These are phyloP conservation scores for Caretta caretta DNA, from an alignment of 2,113 vertebrate genomes.

Conservation along the genomic window DNA sequence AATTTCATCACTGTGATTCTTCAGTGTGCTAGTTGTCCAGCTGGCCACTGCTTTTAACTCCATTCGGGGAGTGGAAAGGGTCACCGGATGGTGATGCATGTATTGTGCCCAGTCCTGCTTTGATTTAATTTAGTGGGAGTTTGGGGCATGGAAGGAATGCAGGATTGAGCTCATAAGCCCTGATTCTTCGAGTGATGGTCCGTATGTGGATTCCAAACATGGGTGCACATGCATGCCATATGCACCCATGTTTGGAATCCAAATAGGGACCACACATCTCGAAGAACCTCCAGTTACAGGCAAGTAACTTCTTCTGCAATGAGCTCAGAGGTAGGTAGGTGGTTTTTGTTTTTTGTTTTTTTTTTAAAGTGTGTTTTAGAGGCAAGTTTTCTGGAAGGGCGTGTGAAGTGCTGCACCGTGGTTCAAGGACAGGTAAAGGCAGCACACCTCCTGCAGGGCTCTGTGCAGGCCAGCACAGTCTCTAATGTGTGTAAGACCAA, in stretches of 20 bases:
- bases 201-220: too few species aligned
- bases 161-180: background rate
- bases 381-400: background rate
- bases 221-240: too few species aligned
- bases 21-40: background rate
- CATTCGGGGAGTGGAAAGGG: background rate
- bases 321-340: background rate
- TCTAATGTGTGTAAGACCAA: background rate
- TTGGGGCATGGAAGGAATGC: background rate
- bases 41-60: background rate
- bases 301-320: background rate
- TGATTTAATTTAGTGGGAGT: background rate
- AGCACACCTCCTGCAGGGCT: background rate
- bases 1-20: background rate
- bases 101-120: background rate
- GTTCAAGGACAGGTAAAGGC: background rate
- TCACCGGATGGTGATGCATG: background rate
- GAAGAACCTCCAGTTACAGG: too few species aligned
- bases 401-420: background rate
- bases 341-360: background rate
- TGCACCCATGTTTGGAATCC: too few species aligned
- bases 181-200: background rate
- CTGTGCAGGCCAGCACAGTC: background rate
- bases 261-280: too few species aligned
- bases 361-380: background rate